Evolutionary conservation across 2,888 invertebrate genomes (phyloP), one percentile per base, ranked within the genome.

Genomic region (Brachylomia viminalis): DNA sequence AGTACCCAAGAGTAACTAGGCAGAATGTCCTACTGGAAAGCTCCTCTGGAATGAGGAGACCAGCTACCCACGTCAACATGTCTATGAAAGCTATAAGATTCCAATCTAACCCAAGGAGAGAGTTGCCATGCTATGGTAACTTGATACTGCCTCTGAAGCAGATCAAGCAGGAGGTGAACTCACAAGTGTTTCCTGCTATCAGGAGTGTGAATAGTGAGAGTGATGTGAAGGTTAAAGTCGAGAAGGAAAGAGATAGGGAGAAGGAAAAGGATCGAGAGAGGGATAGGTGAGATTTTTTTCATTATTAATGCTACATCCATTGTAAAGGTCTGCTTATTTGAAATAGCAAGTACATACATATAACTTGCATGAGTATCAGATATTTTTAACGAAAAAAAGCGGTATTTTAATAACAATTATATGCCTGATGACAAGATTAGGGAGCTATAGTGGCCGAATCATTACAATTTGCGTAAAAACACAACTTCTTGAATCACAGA

Each of bases 71-170:
- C 72, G 92, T 94, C 67, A 94, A 94, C 67, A 80, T 96, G 38
- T 91, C 93, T 0, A 85, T 96, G 82, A 94, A 92, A 75, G 96
- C 96, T 13, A 92, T 97, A 20, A 92, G 93, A 73, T 97, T 97
- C 86, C 95, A 95, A 75, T 91, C 95, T 0, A 93, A 94, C 5
- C 95, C 95, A 0, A 92, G 95, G 72, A 93, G 96, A 73, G 91
- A 95, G 80, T 84, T 96, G 33, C 97, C 97, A 0, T 97, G 96
- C 75, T 97, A 97, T 82, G 97, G 97, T 0, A 97, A 97, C 72
- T 83, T 97, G 80, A 96, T 96, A 87, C 86, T 97, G 76, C 96
- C 96, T 0, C 88, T 96, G 33, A 96, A 96, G 27, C 77, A 77
- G 86, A 91, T 95, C 0, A 96, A 96, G 67, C 95, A 96, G 58